Conservation (phyloP, 2,797 vertebrate species). For the Geotrypetes seraphini region DNA sequence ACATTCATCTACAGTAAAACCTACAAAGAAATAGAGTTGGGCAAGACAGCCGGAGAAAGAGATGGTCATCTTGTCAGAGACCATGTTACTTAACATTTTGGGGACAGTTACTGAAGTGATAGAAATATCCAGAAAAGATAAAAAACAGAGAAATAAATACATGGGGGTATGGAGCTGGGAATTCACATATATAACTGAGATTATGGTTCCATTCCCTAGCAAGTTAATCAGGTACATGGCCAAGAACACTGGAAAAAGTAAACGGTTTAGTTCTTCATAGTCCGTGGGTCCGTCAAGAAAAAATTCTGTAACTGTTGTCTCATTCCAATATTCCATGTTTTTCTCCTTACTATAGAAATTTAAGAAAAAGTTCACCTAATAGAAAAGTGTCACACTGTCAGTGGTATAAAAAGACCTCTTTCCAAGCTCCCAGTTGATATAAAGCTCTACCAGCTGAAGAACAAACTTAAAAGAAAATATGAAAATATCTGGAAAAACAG, state of each 20-base stretch:
- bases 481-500: too few relatives aligned
- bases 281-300: neutral
- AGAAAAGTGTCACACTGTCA: too few relatives aligned
- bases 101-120: neutral
- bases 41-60: neutral
- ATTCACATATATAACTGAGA: slow-evolving; percentile 1
- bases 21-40: neutral
- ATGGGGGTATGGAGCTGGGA: slow-evolving; percentile 10
- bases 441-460: too few relatives aligned
- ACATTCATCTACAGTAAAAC: neutral
- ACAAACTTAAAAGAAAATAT: too few relatives aligned
- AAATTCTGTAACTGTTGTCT: neutral
- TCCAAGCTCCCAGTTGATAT: too few relatives aligned
- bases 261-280: neutral
- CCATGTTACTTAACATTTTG: neutral
- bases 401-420: too few relatives aligned
- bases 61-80: neutral
- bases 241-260: neutral
- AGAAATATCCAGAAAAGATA: neutral
- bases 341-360: too few relatives aligned
- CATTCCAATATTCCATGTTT: slow-evolving; percentile 6
- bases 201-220: slow-evolving; percentile 13
- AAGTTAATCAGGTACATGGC: neutral
- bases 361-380: too few relatives aligned
- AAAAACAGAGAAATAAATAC: slow-evolving; percentile 6